phyloP scores from a whole-genome alignment of 2,888 invertebrate species.

The Dynastes maya region DNA sequence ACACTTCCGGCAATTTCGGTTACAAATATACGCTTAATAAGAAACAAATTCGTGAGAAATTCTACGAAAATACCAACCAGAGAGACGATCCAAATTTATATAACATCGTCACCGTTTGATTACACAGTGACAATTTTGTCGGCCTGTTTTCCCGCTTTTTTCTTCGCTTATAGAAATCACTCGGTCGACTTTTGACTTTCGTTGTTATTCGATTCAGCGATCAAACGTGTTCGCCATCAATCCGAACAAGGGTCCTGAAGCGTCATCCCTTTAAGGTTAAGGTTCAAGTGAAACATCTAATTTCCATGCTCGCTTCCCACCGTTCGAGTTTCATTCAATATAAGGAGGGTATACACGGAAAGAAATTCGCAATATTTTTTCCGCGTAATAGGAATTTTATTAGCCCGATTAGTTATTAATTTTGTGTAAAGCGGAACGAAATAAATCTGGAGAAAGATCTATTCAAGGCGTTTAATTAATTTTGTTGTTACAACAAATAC shows the following conservation, averaged over 20 bases:
- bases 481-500: too few relatives aligned
- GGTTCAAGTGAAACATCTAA: conserved; percentile 43
- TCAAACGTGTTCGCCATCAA: conserved; percentile 40
- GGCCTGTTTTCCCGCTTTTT: neutral
- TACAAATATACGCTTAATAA: too few relatives aligned
- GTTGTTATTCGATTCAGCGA: conserved; percentile 42
- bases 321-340: conserved; percentile 23
- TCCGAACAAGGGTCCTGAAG: conserved; percentile 35
- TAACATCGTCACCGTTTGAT: conserved; percentile 3
- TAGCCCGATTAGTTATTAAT: neutral
- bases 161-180: conserved; percentile 23
- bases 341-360: neutral
- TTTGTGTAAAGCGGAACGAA: too few relatives aligned
- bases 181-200: conserved; percentile 32
- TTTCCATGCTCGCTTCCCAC: conserved; percentile 17
- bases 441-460: too few relatives aligned
- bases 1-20: too few relatives aligned
- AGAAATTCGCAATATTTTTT: neutral
- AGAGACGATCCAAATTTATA: neutral
- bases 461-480: too few relatives aligned
- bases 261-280: conserved; percentile 42
- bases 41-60: neutral
- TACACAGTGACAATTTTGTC: conserved; percentile 9
- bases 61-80: neutral
- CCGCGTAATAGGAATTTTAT: neutral